These are phyloP conservation scores for Trachythela sp. DNA, from an alignment of 64 coral and sea anemone genomes.

Conservation along the genomic window DNA sequence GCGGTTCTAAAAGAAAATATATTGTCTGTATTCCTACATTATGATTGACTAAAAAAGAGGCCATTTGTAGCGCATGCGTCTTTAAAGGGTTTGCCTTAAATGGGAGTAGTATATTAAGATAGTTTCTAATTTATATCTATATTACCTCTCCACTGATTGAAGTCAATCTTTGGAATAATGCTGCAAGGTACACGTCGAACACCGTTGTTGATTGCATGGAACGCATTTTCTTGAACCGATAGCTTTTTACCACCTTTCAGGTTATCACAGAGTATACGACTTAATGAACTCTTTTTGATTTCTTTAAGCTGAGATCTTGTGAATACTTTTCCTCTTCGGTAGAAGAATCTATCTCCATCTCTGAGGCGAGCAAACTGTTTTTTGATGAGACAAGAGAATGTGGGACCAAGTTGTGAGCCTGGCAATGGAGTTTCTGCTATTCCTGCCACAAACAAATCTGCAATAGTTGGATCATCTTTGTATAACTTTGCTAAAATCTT, in stretches of 20 bases:
- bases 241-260: neutral
- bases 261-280: conserved; percentile 11
- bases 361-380: neutral
- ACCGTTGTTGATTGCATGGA: neutral
- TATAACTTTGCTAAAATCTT: conserved; percentile 17
- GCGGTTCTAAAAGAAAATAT: too few relatives aligned
- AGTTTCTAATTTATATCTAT: too few relatives aligned
- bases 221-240: neutral
- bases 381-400: conserved; percentile 6
- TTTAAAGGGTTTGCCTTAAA: too few relatives aligned
- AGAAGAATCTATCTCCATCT: conserved; percentile 12
- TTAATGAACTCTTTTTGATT: neutral
- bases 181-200: neutral
- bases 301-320: neutral
- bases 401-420: neutral
- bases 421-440: neutral
- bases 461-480: conserved; percentile 4
- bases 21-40: too few relatives aligned
- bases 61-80: too few relatives aligned
- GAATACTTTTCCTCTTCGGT: neutral
- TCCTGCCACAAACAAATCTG: conserved; percentile 9
- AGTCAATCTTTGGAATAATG: neutral
- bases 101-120: too few relatives aligned
- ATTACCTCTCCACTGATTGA: neutral
- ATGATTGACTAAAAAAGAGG: too few relatives aligned